Evolutionary conservation across 1,140 invertebrate species (phyloP).

Genomic region (Callitettix versicolor): DNA sequence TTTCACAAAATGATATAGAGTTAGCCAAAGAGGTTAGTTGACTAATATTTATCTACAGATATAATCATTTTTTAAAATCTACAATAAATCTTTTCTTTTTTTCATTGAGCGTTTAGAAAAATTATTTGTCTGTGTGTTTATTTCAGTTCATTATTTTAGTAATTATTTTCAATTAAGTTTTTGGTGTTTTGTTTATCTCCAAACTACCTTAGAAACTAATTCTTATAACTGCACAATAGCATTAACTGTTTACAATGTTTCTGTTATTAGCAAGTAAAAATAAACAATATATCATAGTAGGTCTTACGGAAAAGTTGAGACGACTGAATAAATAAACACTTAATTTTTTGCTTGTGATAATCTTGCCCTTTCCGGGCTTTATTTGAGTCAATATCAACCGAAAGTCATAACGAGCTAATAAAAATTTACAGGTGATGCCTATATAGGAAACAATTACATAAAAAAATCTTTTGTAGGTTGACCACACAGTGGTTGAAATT

Average conservation of each 20-base stretch:
- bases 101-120: background rate
- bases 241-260: background rate
- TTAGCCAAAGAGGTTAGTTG: conserved; percentile 4
- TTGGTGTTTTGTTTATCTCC: background rate
- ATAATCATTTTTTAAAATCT: background rate
- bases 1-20: background rate
- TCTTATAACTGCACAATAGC: background rate
- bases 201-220: background rate
- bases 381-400: too few species aligned
- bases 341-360: too few species aligned
- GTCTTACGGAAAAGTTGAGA: too few species aligned
- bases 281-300: too few species aligned
- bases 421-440: too few species aligned
- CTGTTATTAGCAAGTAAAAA: too few species aligned
- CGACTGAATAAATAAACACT: too few species aligned
- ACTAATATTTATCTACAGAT: background rate
- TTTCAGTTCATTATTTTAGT: background rate
- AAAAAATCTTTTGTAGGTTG: too few species aligned
- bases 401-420: too few species aligned
- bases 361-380: too few species aligned
- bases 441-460: too few species aligned
- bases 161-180: background rate
- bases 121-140: background rate
- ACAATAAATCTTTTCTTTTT: background rate
- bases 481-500: too few species aligned